Base-by-base conservation (phyloP, 2,113 vertebrate genomes). In the Casuarius casuarius region DNA sequence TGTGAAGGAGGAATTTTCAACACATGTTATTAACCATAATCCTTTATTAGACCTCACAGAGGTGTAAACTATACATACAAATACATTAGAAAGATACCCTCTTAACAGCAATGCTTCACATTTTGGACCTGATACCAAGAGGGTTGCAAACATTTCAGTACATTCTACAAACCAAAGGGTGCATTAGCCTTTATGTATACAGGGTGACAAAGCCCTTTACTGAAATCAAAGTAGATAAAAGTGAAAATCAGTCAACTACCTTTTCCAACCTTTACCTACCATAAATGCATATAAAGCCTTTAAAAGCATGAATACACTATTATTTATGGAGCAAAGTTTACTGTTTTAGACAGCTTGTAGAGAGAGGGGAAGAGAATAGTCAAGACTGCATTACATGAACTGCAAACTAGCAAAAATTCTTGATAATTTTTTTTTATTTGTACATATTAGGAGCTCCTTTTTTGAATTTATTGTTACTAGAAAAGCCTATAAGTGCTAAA, bases 31-130 rank as follows among this genome's bases (percentile, higher is more conserved):
- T 97, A 98, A 96, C 94, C 96, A 96, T 98, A 98, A 96, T 97
- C 95, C 92, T 98, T 98, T 97, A 97, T 98, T 97, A 97, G 95
- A 97, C 96, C 93, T 97, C 96, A 97, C 88, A 97, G 97, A 97
- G 96, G 97, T 97, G 96, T 98, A 95, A 97, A 97, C 93, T 98
- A 87, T 96, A 91, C 96, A 95, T 95, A 97, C 97, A 98, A 98
- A 97, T 96, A 98, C 97, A 97, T 97, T 97, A 98, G 95, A 94
- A 97, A 95, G 94, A 95, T 92, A 97, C 88, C 90, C 91, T 97
- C 94, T 97, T 97, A 96, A 97, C 92, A 95, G 94, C 89, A 97
- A 96, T 97, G 90, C 90, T 97, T 97, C 93, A 86, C 65, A 89
- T 94, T 96, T 92, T 94, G 89, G 97, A 96, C 78, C 92, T 94